Percentiles rank a stretch among this genome's conserved stretches.
Conservation (phyloP, 2,888 invertebrate genomes). For the Sphecodes monilicornis region DNA sequence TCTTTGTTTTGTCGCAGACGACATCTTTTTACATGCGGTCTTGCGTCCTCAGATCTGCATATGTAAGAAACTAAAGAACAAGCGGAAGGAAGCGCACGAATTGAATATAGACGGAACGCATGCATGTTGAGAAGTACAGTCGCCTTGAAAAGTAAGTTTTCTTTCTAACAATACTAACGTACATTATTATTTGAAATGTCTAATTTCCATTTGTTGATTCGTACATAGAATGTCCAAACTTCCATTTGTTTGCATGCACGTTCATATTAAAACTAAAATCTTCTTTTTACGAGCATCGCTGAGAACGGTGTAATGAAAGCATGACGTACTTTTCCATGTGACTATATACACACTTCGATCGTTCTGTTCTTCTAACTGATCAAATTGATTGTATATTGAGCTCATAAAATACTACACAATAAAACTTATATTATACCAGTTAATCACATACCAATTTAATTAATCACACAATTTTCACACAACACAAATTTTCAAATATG, state of each 20-base stretch:
- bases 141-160: not conserved
- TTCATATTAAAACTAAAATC: not conserved
- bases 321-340: not conserved
- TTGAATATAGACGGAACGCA: conserved; percentile 15
- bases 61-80: conserved; percentile 20
- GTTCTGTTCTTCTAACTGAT: not conserved
- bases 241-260: not conserved
- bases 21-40: conserved; percentile 18
- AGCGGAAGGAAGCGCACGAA: conserved; percentile 5
- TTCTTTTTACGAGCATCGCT: not conserved
- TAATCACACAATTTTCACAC: not conserved
- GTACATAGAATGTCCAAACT: not conserved
- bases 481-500: not conserved
- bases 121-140: not conserved
- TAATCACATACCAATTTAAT: no score
- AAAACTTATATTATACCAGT: no score
- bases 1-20: conserved; percentile 6
- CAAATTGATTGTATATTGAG: not conserved
- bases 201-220: not conserved
- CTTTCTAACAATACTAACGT: not conserved
- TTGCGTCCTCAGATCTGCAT: conserved; percentile 13
- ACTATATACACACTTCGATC: not conserved
- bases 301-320: not conserved
- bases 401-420: not conserved
- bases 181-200: not conserved